Evolutionary conservation across 2,888 invertebrate genomes (phyloP), one percentile per base, ranked within the genome.

Genomic region (Synergus umbraculus): DNA sequence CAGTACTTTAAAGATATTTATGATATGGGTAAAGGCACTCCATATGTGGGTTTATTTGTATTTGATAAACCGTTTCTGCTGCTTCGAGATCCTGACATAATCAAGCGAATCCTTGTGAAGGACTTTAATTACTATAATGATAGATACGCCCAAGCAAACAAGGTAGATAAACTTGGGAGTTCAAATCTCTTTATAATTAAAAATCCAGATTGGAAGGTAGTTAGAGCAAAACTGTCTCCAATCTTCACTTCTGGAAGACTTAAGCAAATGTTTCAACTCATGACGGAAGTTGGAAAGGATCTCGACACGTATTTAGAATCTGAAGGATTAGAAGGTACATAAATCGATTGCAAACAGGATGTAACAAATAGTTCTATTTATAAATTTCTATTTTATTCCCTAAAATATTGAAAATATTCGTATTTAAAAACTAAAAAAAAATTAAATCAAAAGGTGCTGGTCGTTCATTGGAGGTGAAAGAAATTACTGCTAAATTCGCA

Each of bases 101-200:
- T 93, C 0, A 94, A 93, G 83, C 88, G 90, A 0, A 83, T 93
- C 1, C 78, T 93, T 29, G 90, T 93, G 4, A 93, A 92, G 73
- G 93, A 94, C 79, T 93, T 93, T 65, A 89, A 91, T 82, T 89
- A 88, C 13, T 93, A 93, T 82, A 81, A 88, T 0, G 91, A 93
- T 81, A 90, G 92, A 78, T 88, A 82, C 81, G 82, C 76, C 0
- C 22, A 84, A 2, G 91, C 93, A 79, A 88, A 89, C 0, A 88
- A 91, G 44, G 67, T 83, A 0, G 93, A 93, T 85, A 81, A 87
- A 0, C 76, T 93, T 10, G 93, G 92, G 8, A 88, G 86, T 0
- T 87, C 91, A 12, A 93, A 92, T 86, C 81, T 94, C 1, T 93
- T 93, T 82, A 87, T 93, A 76, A 85, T 93, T 0, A 92, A 91